These are phyloP conservation scores for Petrolisthes cinctipes DNA, from an alignment of 2,888 invertebrate genomes.

Conservation along the genomic window DNA sequence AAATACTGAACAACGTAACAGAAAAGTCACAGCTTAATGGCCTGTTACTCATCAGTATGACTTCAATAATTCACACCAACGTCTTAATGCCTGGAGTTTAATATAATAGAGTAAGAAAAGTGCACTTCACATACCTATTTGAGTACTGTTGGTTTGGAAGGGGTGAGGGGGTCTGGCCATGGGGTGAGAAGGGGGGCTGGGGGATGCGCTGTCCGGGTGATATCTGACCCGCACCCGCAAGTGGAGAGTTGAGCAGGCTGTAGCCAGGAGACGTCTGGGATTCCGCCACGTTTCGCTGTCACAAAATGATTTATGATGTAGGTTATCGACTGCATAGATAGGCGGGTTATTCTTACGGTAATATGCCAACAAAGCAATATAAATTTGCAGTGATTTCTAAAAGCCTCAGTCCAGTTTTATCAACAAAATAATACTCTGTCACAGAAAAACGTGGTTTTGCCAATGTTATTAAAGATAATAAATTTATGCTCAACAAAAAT, in stretches of 20 bases:
- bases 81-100: too few relatives aligned
- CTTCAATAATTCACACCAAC: too few relatives aligned
- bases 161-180: constrained; percentile 58
- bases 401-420: constrained; percentile 50
- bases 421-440: constrained; percentile 36
- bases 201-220: constrained; percentile 61
- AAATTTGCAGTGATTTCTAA: constrained; percentile 6
- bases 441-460: not conserved
- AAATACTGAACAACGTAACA: too few relatives aligned
- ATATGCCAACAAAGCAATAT: constrained; percentile 8
- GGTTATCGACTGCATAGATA: not conserved
- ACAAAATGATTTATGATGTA: not conserved
- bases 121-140: constrained; percentile 42
- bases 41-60: too few relatives aligned
- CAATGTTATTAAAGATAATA: not conserved
- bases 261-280: constrained; percentile 61
- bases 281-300: constrained; percentile 59
- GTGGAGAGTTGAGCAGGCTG: constrained; percentile 59
- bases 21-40: too few relatives aligned
- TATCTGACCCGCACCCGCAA: constrained; percentile 57
- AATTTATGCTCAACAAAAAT: constrained; percentile 5
- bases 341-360: not conserved
- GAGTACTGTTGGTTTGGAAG: constrained; percentile 56
- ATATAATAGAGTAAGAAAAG: too few relatives aligned
- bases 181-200: constrained; percentile 61